Conservation (phyloP, 1,140 invertebrate genomes). For the Goniozus legneri region DNA sequence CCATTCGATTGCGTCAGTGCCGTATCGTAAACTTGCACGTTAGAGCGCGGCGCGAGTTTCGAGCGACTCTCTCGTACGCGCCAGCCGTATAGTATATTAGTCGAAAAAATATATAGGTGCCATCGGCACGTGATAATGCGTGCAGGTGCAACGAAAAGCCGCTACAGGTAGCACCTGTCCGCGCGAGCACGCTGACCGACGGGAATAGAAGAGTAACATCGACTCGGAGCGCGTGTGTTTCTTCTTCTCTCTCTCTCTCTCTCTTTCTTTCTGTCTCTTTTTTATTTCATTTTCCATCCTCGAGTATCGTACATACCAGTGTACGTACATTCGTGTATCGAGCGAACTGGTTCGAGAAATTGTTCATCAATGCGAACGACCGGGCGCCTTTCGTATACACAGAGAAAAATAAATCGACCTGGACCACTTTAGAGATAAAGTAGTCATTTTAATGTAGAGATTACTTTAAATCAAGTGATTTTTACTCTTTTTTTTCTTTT, state of each 20-base stretch:
- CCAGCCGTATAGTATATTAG: no score
- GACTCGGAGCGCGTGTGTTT: not conserved
- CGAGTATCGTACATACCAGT: not conserved
- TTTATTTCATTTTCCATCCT: not conserved
- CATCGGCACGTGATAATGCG: slow-evolving; percentile 14
- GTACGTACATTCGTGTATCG: not conserved
- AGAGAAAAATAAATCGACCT: no score
- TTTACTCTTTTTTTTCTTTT: no score
- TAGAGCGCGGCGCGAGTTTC: no score
- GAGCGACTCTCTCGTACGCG: no score
- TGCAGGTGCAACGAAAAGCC: slow-evolving; percentile 13
- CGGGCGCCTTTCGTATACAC: no score
- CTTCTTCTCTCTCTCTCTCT: not conserved
- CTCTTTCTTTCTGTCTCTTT: not conserved
- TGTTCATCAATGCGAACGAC: no score
- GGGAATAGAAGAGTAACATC: not conserved
- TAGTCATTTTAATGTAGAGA: no score
- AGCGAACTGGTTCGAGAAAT: not conserved
- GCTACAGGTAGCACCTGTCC: slow-evolving; percentile 12
- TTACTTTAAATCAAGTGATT: no score
- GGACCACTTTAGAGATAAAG: no score
- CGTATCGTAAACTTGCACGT: no score
- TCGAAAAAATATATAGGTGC: not conserved
- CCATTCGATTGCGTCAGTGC: no score
- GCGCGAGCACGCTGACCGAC: not conserved